Base-by-base conservation (phyloP, 2,113 vertebrate species). In the Zapornia atra region DNA sequence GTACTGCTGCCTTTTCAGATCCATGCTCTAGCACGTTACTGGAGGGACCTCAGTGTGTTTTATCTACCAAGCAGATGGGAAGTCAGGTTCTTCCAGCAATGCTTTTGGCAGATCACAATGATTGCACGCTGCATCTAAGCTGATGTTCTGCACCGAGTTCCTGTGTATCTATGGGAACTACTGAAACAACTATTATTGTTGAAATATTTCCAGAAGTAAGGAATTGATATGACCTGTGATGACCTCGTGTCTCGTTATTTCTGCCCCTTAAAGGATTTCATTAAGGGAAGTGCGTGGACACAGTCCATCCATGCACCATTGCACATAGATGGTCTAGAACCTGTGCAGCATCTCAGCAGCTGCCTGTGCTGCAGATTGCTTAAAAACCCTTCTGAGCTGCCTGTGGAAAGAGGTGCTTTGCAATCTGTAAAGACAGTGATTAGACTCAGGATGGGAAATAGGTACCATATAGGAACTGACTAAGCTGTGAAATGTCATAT, bases 71-170 rank as follows among this genome's bases (percentile, higher is more conserved):
- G 80, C 76, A 95, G 82, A 84, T 94, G 85, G 90, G 63, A 57
- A 82, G 26, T 56, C 57, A 57, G 48, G 65, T 86, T 88, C 84
- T 88, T 85, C 73, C 77, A 91, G 80, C 24, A 19, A 36, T 4
- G 29, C 5, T 86, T 75, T 48, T 65, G 64, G 68, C 13, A 60
- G 53, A 82, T 48, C 11, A 20, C 33, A 82, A 65, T 56, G 20
- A 20, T 42, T n/a, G 10, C 22, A 15, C 0, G 0, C n/a, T 73
- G 34, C 20, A 19, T 16, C 42, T 70, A 11, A 82, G 20, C 7
- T 38, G 40, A 17, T 56, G 78, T 5, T 80, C 50, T 83, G 46
- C 31, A 15, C 3, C 42, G 38, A 77, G 10, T 4, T 70, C 26
- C 46, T 72, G 6, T 40, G 26, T 33, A 28, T 15, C 17, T 31